Evolutionary conservation across 2,113 vertebrate genomes (phyloP).

Genomic region (Nansenia antarctica): DNA sequence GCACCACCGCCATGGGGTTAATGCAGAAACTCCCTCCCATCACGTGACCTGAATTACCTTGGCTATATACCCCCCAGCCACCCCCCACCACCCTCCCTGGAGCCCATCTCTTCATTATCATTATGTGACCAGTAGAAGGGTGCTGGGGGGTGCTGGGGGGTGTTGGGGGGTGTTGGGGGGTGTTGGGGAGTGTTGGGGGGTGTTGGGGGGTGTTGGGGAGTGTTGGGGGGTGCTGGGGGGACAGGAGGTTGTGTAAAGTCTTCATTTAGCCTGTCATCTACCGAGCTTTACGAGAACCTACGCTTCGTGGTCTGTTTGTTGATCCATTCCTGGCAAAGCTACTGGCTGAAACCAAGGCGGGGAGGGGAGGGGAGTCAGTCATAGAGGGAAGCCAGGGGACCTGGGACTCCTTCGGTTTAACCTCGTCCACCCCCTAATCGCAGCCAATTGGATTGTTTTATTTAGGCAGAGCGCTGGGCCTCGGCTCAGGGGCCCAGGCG

Average conservation of each 20-base stretch:
- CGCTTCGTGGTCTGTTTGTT: slow-evolving; percentile 9
- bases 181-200: background rate
- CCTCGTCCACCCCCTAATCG: slow-evolving; percentile 37
- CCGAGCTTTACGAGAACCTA: background rate
- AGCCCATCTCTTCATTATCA: background rate
- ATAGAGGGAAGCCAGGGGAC: background rate
- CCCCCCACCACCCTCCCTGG: background rate
- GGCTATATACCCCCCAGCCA: background rate
- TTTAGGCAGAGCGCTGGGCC: slow-evolving; percentile 37
- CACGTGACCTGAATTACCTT: background rate
- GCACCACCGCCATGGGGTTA: background rate
- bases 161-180: background rate
- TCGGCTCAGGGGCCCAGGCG: slow-evolving; percentile 18
- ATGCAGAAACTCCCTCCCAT: background rate
- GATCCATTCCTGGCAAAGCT: slow-evolving; percentile 9
- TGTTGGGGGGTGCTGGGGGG: background rate
- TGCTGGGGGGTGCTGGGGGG: background rate
- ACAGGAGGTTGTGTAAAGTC: background rate
- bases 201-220: background rate
- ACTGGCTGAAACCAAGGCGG: slow-evolving; percentile 13
- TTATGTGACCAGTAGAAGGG: background rate
- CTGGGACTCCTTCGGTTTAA: slow-evolving; percentile 43
- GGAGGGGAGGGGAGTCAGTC: background rate
- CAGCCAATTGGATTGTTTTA: slow-evolving; percentile 58
- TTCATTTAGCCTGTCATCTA: slow-evolving; percentile 19